Evolutionary conservation across 2,888 invertebrate genomes (phyloP), one percentile per base, ranked within the genome.

Genomic region (Macaria notata): DNA sequence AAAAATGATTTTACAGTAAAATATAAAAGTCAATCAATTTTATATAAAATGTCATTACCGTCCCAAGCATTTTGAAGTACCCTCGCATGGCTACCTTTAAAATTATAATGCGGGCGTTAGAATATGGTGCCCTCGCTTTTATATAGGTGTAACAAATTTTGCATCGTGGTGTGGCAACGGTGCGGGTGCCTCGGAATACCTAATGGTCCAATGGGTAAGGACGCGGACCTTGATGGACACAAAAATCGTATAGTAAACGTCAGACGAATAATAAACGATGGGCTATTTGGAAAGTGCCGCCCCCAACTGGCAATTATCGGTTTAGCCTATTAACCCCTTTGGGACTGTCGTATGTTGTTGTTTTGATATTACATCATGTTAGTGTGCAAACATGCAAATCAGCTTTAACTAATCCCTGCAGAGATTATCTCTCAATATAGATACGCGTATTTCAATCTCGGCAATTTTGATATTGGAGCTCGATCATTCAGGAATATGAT

Each of bases 71-170:
- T 70, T 69, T 79, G 68, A 68, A 69, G 77, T 75, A 75, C 77
- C 78, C 71, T 81, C 73, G 71, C 77, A 71, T 71, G 77, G 74
- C 80, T 77, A 71, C 80, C 80, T 80, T 79, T 77, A 70, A 84
- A 82, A 81, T 80, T 75, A 84, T 83, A 87, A 88, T 91, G 89
- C 86, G 81, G 77, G 78, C 83, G 75, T 77, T 85, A 84, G 83
- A 79, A 88, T 84, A 86, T 83, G 76, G 78, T 76, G 76, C 76
- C 86, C 74, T 77, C 77, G 81, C 88, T 90, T 91, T 86, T 91
- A 91, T 91, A 90, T 85, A 88, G 88, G 88, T 88, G 90, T 88
- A 84, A 87, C 84, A 89, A 90, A 90, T 90, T 91, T 89, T 88
- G 88, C 88, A 90, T 90, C 75, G 77, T 76, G 67, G 83, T 91